Conservation (phyloP, 2,888 invertebrate genomes). For the Eremobia ochroleuca region DNA sequence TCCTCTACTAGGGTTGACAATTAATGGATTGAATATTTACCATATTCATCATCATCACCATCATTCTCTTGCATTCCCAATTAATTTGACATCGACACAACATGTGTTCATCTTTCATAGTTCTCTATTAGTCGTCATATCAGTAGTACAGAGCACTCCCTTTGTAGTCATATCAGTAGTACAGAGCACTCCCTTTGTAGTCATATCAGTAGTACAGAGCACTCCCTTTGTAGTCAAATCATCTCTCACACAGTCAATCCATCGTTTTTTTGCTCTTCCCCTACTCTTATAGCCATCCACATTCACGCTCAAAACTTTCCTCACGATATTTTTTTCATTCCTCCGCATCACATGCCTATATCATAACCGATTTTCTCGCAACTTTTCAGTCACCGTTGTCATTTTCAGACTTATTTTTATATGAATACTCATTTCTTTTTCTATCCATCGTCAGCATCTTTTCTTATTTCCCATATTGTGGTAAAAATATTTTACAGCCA, state of each 20-base stretch:
- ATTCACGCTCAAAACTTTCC: background rate
- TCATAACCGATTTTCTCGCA: background rate
- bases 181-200: no score
- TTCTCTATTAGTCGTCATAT: background rate
- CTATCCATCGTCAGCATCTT: background rate
- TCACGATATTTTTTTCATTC: background rate
- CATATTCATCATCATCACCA: background rate
- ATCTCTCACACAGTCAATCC: background rate
- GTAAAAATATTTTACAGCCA: background rate
- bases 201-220: background rate
- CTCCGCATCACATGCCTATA: background rate
- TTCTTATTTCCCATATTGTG: background rate
- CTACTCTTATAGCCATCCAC: background rate
- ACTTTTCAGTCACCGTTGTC: background rate
- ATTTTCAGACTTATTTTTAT: background rate
- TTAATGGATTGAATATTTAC: background rate
- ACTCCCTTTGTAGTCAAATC: no score
- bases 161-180: background rate
- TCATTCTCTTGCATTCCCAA: no score
- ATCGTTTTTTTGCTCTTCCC: background rate
- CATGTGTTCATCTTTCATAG: background rate
- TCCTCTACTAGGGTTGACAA: conserved; percentile 15
- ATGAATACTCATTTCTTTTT: background rate
- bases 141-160: background rate
- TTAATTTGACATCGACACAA: no score